Conservation (phyloP, 2,113 vertebrate genomes). For the Alexandromys fortis region DNA sequence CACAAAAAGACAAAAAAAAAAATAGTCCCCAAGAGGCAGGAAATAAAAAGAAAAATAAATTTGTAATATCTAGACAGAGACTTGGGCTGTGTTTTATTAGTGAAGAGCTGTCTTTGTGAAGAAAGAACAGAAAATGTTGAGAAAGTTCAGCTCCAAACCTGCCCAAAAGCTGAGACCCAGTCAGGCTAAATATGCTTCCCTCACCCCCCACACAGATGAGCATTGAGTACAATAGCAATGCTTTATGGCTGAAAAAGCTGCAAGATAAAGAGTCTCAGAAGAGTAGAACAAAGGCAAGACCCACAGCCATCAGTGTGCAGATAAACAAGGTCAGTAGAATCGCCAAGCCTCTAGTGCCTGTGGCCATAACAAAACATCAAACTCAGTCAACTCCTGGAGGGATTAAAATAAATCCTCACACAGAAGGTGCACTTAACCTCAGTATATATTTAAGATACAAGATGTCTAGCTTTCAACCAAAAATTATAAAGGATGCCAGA, state of each 20-base stretch:
- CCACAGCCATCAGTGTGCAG: background rate
- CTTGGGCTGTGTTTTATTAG: background rate
- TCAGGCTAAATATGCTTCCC: background rate
- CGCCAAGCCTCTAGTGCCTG: background rate
- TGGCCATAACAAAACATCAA: conserved; percentile 26
- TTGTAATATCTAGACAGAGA: background rate
- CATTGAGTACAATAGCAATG: no score
- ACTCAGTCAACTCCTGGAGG: background rate
- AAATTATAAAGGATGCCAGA: background rate
- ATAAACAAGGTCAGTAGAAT: background rate
- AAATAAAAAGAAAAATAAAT: background rate
- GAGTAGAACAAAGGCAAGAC: background rate
- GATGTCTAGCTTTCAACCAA: background rate
- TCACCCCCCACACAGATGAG: background rate
- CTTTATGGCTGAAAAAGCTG: background rate
- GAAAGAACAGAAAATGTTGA: background rate
- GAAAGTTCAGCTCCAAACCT: background rate
- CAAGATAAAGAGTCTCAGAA: background rate
- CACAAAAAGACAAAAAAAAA: background rate
- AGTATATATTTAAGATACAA: conserved; percentile 3
- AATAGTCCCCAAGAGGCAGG: background rate
- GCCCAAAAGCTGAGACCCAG: background rate
- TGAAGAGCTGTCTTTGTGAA: background rate
- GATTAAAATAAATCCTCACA: background rate
- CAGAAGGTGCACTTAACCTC: background rate